A percentile compares a stretch with the other conserved stretches of the same genome.
Evolutionary conservation across 1,140 invertebrate genomes (phyloP).

Genomic region (Adelges cooleyi): DNA sequence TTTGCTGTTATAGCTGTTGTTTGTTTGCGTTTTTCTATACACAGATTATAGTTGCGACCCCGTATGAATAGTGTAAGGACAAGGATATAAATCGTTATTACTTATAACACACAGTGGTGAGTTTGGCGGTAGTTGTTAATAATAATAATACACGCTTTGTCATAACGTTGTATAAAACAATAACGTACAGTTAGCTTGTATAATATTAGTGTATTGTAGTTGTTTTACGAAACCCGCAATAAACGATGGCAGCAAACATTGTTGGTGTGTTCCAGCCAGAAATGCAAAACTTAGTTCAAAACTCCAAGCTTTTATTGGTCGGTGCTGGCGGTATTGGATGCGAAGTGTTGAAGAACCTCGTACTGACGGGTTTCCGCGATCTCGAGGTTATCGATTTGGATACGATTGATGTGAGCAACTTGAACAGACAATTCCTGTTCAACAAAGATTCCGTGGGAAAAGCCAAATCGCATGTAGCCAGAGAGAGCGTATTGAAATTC

Average conservation of each 20-base stretch:
- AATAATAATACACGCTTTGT: no score
- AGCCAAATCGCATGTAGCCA: constrained; percentile 81
- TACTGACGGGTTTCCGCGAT: constrained; percentile 81
- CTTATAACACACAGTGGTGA: no score
- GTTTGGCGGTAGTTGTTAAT: no score
- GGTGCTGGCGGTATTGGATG: constrained; percentile 99
- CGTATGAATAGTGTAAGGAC: no score
- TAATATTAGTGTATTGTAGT: no score
- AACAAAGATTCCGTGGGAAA: constrained; percentile 96
- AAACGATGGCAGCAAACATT: constrained; percentile 10
- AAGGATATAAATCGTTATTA: no score
- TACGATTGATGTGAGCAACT: constrained; percentile 98
- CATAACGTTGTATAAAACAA: no score
- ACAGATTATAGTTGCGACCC: no score
- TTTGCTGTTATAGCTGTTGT: no score
- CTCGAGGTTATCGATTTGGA: constrained; percentile 98
- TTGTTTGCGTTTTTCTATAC: no score
- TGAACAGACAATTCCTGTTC: constrained; percentile 97
- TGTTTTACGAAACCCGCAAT: no score
- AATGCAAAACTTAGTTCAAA: constrained; percentile 33
- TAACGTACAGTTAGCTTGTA: no score
- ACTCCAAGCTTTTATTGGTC: constrained; percentile 70
- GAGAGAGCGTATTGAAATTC: constrained; percentile 75
- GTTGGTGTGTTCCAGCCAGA: neutral
- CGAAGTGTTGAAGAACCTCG: constrained; percentile 95